Conservation (phyloP, 2,113 vertebrate genomes). For the Urocynchramus pylzowi region DNA sequence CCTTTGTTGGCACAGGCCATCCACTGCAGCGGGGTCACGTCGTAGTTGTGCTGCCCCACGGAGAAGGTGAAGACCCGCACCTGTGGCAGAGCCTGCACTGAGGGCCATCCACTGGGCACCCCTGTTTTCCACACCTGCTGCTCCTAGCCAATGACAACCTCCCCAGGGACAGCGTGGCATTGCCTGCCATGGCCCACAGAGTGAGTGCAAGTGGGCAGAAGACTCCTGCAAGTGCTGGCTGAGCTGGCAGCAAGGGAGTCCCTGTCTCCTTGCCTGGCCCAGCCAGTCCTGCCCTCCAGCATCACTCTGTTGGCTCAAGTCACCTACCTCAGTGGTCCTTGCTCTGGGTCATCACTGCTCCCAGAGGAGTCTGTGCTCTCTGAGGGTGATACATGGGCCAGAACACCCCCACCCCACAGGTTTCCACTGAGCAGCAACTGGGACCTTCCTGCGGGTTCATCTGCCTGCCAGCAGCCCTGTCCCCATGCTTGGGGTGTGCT, state of each 20-base stretch:
- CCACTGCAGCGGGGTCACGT: slow-evolving; percentile 97
- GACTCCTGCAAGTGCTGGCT: not conserved
- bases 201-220: not conserved
- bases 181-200: not conserved
- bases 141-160: not conserved
- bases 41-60: slow-evolving; percentile 97
- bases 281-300: not conserved
- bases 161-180: not conserved
- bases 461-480: not conserved
- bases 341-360: not conserved
- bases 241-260: not conserved
- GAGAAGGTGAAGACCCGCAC: slow-evolving; percentile 97
- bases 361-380: not conserved
- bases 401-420: rapidly evolving
- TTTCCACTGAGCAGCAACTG: not conserved
- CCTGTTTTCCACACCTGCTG: rapidly evolving
- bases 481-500: not conserved
- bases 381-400: not conserved
- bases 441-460: not conserved
- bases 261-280: not conserved
- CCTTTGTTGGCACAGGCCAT: slow-evolving; percentile 99
- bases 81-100: not conserved
- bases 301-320: not conserved
- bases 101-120: not conserved
- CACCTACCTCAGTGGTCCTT: not conserved